Evolutionary conservation across 2,113 vertebrate genomes (phyloP).

Genomic region (Piaya cayana): DNA sequence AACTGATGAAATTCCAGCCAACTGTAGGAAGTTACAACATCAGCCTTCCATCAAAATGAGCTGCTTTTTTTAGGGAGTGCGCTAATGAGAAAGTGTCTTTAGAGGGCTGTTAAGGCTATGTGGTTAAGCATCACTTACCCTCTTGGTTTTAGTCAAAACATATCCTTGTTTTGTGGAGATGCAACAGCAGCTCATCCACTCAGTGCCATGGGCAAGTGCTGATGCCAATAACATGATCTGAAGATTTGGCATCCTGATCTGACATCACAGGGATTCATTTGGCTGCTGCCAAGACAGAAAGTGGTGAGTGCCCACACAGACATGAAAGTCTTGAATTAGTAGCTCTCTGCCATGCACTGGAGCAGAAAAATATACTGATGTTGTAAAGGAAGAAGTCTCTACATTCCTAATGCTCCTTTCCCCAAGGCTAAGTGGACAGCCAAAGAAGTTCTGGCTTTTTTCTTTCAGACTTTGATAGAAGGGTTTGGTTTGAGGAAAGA

Average conservation of each 20-base stretch:
- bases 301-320: background rate
- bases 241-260: background rate
- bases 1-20: background rate
- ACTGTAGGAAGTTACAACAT: background rate
- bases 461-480: background rate
- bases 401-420: background rate
- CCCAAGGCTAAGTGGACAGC: background rate
- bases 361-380: background rate
- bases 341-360: accelerated
- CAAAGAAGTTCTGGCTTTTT: background rate
- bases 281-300: background rate
- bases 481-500: background rate
- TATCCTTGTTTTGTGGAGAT: accelerated
- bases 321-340: background rate
- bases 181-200: background rate
- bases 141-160: background rate
- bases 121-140: background rate
- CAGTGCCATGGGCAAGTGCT: background rate
- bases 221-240: background rate
- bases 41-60: background rate
- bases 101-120: background rate
- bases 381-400: background rate
- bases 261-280: background rate
- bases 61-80: background rate
- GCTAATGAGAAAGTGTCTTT: background rate